Evolutionary conservation across 1,140 invertebrate genomes (phyloP).

Genomic region (Drosophila parvula): DNA sequence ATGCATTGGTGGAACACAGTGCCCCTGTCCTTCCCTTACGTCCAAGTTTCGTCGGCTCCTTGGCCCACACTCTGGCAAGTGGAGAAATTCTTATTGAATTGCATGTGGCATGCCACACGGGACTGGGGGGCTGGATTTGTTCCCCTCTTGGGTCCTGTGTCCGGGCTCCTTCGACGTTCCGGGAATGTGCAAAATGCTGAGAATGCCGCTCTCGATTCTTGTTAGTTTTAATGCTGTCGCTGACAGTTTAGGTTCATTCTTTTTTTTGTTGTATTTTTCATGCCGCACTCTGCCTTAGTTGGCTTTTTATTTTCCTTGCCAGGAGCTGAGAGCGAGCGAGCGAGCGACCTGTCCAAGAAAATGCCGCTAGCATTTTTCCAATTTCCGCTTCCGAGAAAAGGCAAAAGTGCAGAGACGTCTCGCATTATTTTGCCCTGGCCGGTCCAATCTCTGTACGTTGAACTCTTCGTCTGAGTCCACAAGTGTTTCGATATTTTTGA

Average conservation of each 20-base stretch:
- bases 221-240: conserved; percentile 68
- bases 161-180: conserved; percentile 21
- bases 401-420: conserved; percentile 44
- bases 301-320: conserved; percentile 24
- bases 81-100: conserved; percentile 56
- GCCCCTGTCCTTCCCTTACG: neutral
- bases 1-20: conserved; percentile 48
- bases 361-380: conserved; percentile 70
- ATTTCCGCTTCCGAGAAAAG: conserved; percentile 59
- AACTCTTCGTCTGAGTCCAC: conserved; percentile 10
- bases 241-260: conserved; percentile 60
- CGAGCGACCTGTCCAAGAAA: conserved; percentile 59
- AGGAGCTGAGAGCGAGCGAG: conserved; percentile 14
- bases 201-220: conserved; percentile 40
- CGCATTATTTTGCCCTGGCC: conserved; percentile 31
- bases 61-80: conserved; percentile 15
- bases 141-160: conserved; percentile 16
- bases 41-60: conserved; percentile 1
- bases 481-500: conserved; percentile 22
- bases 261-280: conserved; percentile 1
- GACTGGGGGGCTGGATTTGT: conserved; percentile 18
- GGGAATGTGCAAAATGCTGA: conserved; percentile 49
- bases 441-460: conserved; percentile 15
- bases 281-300: conserved; percentile 7
- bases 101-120: conserved; percentile 53